These are phyloP conservation scores for Rhogogaster chlorosoma DNA, from an alignment of 2,888 invertebrate species.

Conservation along the genomic window DNA sequence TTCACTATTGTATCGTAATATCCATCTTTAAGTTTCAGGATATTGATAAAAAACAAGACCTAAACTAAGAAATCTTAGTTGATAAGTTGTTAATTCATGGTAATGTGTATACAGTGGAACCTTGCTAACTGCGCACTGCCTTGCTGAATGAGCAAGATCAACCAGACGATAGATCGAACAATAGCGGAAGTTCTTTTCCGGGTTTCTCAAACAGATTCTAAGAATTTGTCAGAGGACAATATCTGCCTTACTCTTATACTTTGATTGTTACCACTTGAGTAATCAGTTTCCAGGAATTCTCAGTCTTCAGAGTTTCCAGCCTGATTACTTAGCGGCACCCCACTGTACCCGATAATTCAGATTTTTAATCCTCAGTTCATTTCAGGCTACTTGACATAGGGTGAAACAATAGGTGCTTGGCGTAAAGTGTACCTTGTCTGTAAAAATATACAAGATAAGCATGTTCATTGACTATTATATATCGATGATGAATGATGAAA, in stretches of 20 bases:
- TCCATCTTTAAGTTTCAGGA: background rate
- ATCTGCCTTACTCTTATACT: background rate
- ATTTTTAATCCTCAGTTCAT: background rate
- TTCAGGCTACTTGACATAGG: background rate
- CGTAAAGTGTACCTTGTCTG: background rate
- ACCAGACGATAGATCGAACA: background rate
- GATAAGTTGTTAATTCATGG: background rate
- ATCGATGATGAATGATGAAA: background rate
- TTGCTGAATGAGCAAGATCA: background rate
- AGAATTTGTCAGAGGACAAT: background rate
- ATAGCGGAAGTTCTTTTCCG: background rate
- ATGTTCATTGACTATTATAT: background rate
- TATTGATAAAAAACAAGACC: background rate
- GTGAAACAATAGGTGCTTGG: background rate
- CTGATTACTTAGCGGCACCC: background rate
- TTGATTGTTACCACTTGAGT: background rate
- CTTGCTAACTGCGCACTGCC: background rate
- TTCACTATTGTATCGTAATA: background rate
- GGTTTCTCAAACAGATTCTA: background rate
- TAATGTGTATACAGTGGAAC: background rate
- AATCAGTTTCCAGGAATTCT: background rate
- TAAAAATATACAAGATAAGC: conserved; percentile 18
- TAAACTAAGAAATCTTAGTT: background rate
- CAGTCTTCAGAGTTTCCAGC: background rate
- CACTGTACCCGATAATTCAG: background rate